Evolutionary conservation across 2,888 invertebrate genomes (phyloP).

Genomic region (Tenthredo scrophulariae): DNA sequence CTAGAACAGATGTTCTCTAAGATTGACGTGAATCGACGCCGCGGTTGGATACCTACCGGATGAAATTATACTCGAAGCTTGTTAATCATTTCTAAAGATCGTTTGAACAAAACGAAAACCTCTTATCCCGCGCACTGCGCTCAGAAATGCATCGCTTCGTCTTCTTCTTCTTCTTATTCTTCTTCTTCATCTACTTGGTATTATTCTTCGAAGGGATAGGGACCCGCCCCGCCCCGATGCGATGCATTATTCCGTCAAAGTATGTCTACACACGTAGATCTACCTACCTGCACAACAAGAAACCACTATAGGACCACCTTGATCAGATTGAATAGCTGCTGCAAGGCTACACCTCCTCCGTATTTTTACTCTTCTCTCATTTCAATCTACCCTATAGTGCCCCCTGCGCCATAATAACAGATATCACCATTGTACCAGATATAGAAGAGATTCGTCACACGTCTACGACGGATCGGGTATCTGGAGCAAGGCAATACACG

Average conservation of each 20-base stretch:
- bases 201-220: slow-evolving; percentile 10
- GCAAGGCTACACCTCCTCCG: slow-evolving; percentile 18
- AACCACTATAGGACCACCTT: neutral
- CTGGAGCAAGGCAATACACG: slow-evolving; percentile 50
- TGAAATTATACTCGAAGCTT: slow-evolving; percentile 21
- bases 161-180: neutral
- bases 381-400: slow-evolving; percentile 7
- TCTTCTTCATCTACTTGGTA: neutral
- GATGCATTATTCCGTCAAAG: slow-evolving; percentile 9
- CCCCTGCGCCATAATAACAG: slow-evolving; percentile 18
- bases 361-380: slow-evolving; percentile 11
- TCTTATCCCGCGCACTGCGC: neutral
- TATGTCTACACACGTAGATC: neutral
- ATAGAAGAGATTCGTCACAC: slow-evolving; percentile 53
- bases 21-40: slow-evolving; percentile 35
- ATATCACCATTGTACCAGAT: slow-evolving; percentile 42
- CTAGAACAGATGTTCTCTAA: slow-evolving; percentile 35
- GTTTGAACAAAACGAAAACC: neutral
- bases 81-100: slow-evolving; percentile 33
- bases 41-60: neutral
- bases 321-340: slow-evolving; percentile 43
- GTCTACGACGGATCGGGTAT: slow-evolving; percentile 47
- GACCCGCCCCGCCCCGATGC: neutral
- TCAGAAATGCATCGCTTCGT: neutral
- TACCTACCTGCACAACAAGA: neutral